Evolutionary conservation across 1,140 invertebrate genomes (phyloP), one percentile per base, ranked within the genome.

Genomic region (Heliothis virescens): DNA sequence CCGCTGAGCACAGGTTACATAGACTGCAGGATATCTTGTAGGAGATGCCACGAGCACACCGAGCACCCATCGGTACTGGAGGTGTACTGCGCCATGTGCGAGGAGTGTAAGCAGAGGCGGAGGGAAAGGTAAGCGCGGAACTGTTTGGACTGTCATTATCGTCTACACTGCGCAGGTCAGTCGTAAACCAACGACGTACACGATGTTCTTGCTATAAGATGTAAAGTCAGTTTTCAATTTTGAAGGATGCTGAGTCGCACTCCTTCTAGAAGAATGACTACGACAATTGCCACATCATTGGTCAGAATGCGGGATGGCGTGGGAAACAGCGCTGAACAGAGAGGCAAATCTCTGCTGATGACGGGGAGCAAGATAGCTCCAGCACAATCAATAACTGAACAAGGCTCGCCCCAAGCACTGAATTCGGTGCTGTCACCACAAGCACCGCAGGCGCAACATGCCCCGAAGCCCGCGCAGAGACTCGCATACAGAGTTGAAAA

Each of bases 11-110:
- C 65, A 0, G 79, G 78, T 16, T 71, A 80, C 48, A 84, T 94
- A 12, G 87, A 88, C 81, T 94, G 92, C 55, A 50, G 80, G n/a
- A 80, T 78, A 0, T 87, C 92, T 0, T 94, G 91, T 80, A 67
- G 62, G 7, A 80, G 81, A 10, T 94, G 92, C 83, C 62, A 79
- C 3, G 77, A 83, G 63, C 48, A 65, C 13, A 11, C 11, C 21
- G 84, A 85, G 10, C 71, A 65, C 0, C 47, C 79, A 0, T 80
- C 78, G 1, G 48, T 90, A 12, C 16, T 90, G 29, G 89, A 91
- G 67, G 87, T 92, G 13, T 89, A 91, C 84, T 92, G 92, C 79
- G 87, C 89, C 11, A 91, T 94, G 91, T 92, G 91, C 67, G 82
- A 87, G 2, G 92, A 92, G 75, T 92, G 90, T 79, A 87, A 87